Evolutionary conservation across 2,113 vertebrate genomes (phyloP).

Genomic region (Gasterosteus aculeatus): DNA sequence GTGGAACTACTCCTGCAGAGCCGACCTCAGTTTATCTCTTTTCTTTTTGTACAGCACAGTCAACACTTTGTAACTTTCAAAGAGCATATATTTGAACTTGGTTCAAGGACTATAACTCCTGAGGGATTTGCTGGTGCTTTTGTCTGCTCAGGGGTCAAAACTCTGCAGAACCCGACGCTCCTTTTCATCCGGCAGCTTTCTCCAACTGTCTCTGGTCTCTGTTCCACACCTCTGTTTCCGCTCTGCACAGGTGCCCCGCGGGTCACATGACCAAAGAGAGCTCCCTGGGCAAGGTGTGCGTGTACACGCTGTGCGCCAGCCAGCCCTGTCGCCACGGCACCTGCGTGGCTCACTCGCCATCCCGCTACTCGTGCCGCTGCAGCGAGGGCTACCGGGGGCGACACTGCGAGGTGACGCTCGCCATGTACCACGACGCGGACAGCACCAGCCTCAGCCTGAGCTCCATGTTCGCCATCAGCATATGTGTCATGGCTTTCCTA

Average conservation of each 20-base stretch:
- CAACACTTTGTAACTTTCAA: slow-evolving; percentile 51
- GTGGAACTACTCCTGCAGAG: too few relatives aligned
- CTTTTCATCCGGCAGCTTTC: slow-evolving; percentile 45
- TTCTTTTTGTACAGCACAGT: not conserved
- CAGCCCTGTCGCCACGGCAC: slow-evolving; percentile 88
- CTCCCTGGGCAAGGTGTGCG: slow-evolving; percentile 65
- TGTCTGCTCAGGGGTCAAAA: too few relatives aligned
- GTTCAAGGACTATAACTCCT: too few relatives aligned
- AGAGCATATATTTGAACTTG: slow-evolving; percentile 51
- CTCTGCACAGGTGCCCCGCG: slow-evolving; percentile 82
- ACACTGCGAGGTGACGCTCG: slow-evolving; percentile 77
- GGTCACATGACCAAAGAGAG: slow-evolving; percentile 80
- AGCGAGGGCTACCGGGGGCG: slow-evolving; percentile 46
- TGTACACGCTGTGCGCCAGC: slow-evolving; percentile 85
- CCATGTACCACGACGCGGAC: slow-evolving; percentile 82
- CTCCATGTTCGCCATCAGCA: slow-evolving; percentile 90
- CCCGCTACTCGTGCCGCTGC: slow-evolving; percentile 83
- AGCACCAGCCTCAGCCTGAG: slow-evolving; percentile 85
- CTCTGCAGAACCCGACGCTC: not conserved
- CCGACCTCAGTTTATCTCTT: too few relatives aligned
- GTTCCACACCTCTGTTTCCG: not conserved
- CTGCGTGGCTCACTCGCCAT: slow-evolving; percentile 84
- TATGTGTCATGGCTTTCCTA: slow-evolving; percentile 89
- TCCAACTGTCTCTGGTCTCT: slow-evolving; percentile 2
- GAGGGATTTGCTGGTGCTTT: too few relatives aligned